Evolutionary conservation across 1,140 invertebrate species (phyloP), one percentile per base, ranked within the genome.

Genomic region (Rhopalosiphum padi): DNA sequence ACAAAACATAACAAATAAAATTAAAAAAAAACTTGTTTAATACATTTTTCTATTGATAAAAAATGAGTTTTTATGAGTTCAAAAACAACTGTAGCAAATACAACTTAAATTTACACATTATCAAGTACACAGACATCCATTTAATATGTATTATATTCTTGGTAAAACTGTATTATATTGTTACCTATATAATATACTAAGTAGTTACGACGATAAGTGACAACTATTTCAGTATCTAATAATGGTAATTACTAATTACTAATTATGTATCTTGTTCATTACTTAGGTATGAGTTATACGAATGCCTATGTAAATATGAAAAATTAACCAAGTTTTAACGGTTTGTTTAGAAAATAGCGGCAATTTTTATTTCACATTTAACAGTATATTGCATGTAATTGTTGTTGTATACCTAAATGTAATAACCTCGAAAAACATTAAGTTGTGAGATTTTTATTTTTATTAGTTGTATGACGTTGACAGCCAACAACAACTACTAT

Each of bases 381-480:
- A 68, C 30, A 68, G 60, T 30, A 8, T 68, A 68, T 68, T 68
- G 60, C 30, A n/a, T 68, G 60, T 68, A 68, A 68, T 68, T 68
- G 60, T 30, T 60, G 55, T n/a, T 68, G 30, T n/a, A 68, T 30
- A n/a, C 60, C 60, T 37, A 88, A 88, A 88, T 51, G 30, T 88
- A 35, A 88, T 88, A 88, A 48, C 86, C 46, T 46, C 43, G 46
- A 88, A 88, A n/a, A 88, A 51, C 30, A 88, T 88, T 88, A 88
- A 51, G 86, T 88, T 51, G 86, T 48, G 86, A 88, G 43, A 88
- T 88, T 46, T 88, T 48, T 87, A 48, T 87, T 48, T 87, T 87
- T 88, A 88, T 88, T 88, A 88, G 86, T 88, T 51, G 87, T 77
- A 77, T n/a, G n/a, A n/a, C 60, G 60, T 77, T n/a, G 60, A 77